Percentiles rank a stretch among this genome's conserved stretches.
These are phyloP conservation scores for Oenanthe melanoleuca DNA, from an alignment of 2,113 vertebrate genomes.

Conservation along the genomic window DNA sequence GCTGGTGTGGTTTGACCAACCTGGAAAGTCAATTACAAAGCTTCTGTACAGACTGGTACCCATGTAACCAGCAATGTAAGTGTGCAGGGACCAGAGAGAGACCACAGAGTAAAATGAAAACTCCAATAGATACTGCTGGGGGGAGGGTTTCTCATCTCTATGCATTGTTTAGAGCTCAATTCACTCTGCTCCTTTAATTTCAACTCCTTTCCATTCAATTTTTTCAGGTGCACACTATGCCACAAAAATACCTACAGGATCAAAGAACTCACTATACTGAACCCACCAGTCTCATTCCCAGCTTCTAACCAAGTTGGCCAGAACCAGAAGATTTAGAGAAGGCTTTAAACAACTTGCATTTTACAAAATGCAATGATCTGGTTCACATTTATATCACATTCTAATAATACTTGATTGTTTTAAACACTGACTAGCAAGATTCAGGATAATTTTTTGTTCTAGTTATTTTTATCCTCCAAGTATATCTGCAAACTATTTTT, in stretches of 20 bases:
- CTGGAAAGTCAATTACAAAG: rapidly evolving
- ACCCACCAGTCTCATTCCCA: neutral
- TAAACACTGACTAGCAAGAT: neutral
- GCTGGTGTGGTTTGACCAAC: neutral
- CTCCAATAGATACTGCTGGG: neutral
- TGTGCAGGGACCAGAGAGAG: no score
- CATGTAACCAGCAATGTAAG: neutral
- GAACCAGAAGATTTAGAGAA: neutral
- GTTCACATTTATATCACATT: neutral
- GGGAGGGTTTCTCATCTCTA: neutral
- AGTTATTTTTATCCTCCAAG: neutral
- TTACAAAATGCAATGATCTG: neutral
- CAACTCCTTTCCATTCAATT: neutral
- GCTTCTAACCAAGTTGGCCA: neutral
- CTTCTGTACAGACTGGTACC: neutral
- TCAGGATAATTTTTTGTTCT: neutral
- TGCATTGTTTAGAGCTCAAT: neutral
- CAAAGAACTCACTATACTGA: neutral
- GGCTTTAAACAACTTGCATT: neutral
- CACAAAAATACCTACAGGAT: neutral
- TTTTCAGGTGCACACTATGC: neutral
- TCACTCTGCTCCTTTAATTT: neutral
- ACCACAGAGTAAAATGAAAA: neutral
- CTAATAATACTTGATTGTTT: neutral
- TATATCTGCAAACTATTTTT: neutral